Conservation (phyloP, 1,140 invertebrate genomes). For the Diorhabda elongata region DNA sequence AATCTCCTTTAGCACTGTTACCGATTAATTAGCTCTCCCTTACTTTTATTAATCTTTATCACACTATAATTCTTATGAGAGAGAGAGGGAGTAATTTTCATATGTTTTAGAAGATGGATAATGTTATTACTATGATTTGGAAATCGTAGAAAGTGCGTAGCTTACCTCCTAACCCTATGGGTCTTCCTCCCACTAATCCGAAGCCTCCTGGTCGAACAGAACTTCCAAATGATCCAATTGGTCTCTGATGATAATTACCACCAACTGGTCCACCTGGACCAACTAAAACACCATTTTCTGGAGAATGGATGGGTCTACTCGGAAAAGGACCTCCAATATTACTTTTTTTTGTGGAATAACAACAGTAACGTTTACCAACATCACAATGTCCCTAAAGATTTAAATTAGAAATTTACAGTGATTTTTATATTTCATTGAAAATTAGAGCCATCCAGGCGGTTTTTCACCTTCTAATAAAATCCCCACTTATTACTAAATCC, state of each 20-base stretch:
- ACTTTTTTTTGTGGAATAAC: conserved; percentile 46
- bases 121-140: too few species aligned
- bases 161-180: conserved; percentile 15
- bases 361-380: conserved; percentile 54
- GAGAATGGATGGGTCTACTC: conserved; percentile 37
- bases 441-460: too few species aligned
- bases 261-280: conserved; percentile 47
- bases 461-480: too few species aligned
- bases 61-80: too few species aligned
- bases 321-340: conserved; percentile 40
- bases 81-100: too few species aligned
- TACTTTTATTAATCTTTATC: too few species aligned
- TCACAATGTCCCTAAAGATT: conserved; percentile 52
- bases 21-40: too few species aligned
- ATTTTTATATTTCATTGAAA: too few species aligned
- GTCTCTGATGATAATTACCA: conserved; percentile 15
- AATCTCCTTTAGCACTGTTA: too few species aligned
- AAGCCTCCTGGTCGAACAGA: conserved; percentile 27
- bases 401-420: background rate
- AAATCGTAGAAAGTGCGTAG: background rate
- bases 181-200: background rate
- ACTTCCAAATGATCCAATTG: conserved; percentile 23
- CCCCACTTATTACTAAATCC: too few species aligned
- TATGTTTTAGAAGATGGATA: too few species aligned
- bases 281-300: conserved; percentile 50